A percentile compares a stretch with the other conserved stretches of the same genome.
Conservation (phyloP, 2,888 invertebrate genomes). For the Abrostola triplasia region DNA sequence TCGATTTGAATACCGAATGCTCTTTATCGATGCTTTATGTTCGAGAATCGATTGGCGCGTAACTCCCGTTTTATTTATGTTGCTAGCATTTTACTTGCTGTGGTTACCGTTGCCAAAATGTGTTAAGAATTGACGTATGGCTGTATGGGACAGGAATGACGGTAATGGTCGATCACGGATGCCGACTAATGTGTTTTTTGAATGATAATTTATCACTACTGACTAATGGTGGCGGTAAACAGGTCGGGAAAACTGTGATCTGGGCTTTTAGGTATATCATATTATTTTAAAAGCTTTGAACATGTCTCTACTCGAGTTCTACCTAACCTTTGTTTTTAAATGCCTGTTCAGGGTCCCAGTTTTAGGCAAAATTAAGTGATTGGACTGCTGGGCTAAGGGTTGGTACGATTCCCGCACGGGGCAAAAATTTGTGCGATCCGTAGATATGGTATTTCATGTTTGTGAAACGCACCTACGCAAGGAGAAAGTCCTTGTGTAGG, state of each 20-base stretch:
- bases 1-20: constrained; percentile 19
- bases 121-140: constrained; percentile 39
- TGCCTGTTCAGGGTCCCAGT: too few relatives aligned
- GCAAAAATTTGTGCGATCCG: too few relatives aligned
- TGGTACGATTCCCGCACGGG: too few relatives aligned
- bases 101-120: constrained; percentile 32
- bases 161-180: constrained; percentile 15
- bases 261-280: constrained; percentile 3
- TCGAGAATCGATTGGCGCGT: constrained; percentile 27
- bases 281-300: constrained; percentile 2
- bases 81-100: constrained; percentile 17
- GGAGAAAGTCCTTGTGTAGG: too few relatives aligned
- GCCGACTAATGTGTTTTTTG: constrained; percentile 28
- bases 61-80: constrained; percentile 26
- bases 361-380: too few relatives aligned
- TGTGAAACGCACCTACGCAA: too few relatives aligned
- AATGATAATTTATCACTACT: constrained; percentile 23
- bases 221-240: neutral
- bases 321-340: too few relatives aligned
- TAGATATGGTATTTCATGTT: too few relatives aligned
- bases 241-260: neutral
- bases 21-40: constrained; percentile 8
- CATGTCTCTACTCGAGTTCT: too few relatives aligned
- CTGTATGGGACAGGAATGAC: constrained; percentile 14
- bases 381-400: too few relatives aligned